These are phyloP conservation scores for Salvelinus alpinus DNA, from an alignment of 2,113 vertebrate genomes.

Conservation along the genomic window DNA sequence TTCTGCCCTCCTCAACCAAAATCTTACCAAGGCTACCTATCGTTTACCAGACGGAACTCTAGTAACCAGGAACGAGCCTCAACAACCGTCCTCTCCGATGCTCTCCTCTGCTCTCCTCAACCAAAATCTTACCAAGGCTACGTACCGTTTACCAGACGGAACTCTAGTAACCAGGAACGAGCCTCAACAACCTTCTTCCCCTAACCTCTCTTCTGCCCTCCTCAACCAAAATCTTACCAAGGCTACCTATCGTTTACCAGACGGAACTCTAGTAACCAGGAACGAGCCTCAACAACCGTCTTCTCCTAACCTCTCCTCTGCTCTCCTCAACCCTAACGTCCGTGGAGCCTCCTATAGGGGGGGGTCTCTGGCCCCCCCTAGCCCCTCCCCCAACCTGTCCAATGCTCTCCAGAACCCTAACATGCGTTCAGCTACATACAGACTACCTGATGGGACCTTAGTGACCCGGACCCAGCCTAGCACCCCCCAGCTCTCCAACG, in stretches of 20 bases:
- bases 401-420: slow-evolving; percentile 54
- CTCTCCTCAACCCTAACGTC: neutral
- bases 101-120: slow-evolving; percentile 42
- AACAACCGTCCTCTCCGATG: neutral
- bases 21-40: slow-evolving; percentile 58
- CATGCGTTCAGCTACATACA: slow-evolving; percentile 24
- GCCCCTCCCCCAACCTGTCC: slow-evolving; percentile 39
- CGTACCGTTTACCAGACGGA: slow-evolving; percentile 53
- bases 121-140: slow-evolving; percentile 51
- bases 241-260: slow-evolving; percentile 50
- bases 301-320: neutral
- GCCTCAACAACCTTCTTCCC: no score
- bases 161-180: neutral
- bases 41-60: slow-evolving; percentile 38
- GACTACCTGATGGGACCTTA: neutral
- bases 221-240: slow-evolving; percentile 35
- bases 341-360: neutral
- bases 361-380: neutral
- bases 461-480: neutral
- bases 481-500: slow-evolving; percentile 44
- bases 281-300: slow-evolving; percentile 29
- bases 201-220: neutral
- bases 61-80: neutral
- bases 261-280: no score
- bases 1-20: slow-evolving; percentile 47